Conservation (phyloP, 2,888 invertebrate species). For the Galeopsomyia nigrocyanea region DNA sequence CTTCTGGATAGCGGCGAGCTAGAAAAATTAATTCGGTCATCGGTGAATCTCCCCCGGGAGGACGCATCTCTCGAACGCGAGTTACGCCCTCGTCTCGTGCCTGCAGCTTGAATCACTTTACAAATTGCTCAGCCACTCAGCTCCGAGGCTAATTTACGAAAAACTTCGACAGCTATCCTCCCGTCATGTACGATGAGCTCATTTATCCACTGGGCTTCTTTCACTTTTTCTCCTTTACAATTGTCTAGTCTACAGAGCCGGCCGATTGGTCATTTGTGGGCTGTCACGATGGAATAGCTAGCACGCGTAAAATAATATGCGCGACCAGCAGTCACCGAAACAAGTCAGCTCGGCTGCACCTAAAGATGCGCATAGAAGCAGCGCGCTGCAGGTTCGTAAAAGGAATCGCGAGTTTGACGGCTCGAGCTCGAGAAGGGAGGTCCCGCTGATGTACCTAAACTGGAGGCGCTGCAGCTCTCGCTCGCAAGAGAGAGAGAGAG, state of each 20-base stretch:
- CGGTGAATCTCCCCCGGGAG: constrained; percentile 47
- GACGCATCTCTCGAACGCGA: constrained; percentile 26
- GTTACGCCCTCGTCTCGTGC: constrained; percentile 37
- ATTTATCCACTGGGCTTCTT: no score
- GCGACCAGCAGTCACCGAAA: no score
- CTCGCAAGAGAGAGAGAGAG: constrained; percentile 7
- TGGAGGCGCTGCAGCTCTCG: not conserved
- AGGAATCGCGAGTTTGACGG: constrained; percentile 34
- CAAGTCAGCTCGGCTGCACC: no score
- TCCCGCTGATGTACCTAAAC: constrained; percentile 8
- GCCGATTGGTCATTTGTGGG: no score
- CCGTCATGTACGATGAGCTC: no score
- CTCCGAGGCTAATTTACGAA: not conserved
- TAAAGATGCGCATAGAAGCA: not conserved
- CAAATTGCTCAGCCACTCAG: constrained; percentile 47
- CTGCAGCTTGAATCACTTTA: constrained; percentile 43
- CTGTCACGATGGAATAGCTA: no score
- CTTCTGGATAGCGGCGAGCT: constrained; percentile 41
- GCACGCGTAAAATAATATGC: no score
- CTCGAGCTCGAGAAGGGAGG: constrained; percentile 24
- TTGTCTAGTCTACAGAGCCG: no score
- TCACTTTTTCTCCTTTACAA: no score
- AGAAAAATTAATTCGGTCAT: constrained; percentile 60
- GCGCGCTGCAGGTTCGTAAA: constrained; percentile 24
- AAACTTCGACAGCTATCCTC: constrained; percentile 8